These are phyloP conservation scores for Noctua fimbriata DNA, from an alignment of 2,888 invertebrate genomes.

Conservation along the genomic window DNA sequence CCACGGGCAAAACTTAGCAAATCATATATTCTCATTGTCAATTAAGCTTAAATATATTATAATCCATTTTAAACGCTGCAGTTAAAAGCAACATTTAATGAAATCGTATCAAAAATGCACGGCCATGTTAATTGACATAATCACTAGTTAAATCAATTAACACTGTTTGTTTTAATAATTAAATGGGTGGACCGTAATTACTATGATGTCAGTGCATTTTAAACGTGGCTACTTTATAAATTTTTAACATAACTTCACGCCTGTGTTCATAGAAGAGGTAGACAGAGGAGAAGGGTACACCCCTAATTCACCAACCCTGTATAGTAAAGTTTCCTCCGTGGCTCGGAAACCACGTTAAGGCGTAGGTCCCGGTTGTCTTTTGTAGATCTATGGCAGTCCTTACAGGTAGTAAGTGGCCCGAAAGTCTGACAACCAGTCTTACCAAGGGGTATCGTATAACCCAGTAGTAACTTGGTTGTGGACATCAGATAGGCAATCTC, in stretches of 20 bases:
- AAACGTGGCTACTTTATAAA: neutral
- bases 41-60: neutral
- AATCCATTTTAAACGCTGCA: neutral
- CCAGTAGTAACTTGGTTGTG: too few relatives aligned
- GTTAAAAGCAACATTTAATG: neutral
- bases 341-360: too few relatives aligned
- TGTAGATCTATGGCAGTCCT: neutral
- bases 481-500: too few relatives aligned
- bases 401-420: too few relatives aligned
- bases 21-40: too few relatives aligned
- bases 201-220: neutral
- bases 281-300: neutral
- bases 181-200: neutral
- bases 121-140: slow-evolving; percentile 10
- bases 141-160: slow-evolving; percentile 26
- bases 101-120: slow-evolving; percentile 12
- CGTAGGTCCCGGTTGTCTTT: neutral
- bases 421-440: too few relatives aligned
- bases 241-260: neutral
- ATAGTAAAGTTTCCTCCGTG: neutral
- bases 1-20: neutral
- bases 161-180: slow-evolving; percentile 16
- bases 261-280: too few relatives aligned
- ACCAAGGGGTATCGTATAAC: too few relatives aligned
- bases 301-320: neutral